Evolutionary conservation across 2,797 vertebrate species (phyloP).

Genomic region (Microchirus variegatus): DNA sequence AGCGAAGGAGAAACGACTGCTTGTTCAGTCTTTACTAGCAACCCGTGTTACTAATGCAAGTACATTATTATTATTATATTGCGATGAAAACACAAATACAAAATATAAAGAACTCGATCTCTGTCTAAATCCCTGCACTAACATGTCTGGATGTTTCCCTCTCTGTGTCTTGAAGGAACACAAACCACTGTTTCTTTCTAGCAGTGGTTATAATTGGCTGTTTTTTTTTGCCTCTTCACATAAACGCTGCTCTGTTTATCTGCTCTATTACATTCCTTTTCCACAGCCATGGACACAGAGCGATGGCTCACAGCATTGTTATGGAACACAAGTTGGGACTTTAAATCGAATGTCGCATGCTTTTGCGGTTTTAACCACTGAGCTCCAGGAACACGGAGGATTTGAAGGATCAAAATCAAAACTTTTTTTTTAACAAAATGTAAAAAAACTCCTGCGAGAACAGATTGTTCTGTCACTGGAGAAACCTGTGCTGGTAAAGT

Average conservation of each 20-base stretch:
- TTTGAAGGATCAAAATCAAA: constrained; percentile 31
- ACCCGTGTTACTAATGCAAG: too few relatives aligned
- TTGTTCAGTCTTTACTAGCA: too few relatives aligned
- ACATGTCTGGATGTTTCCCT: not conserved
- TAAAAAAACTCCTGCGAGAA: constrained; percentile 32
- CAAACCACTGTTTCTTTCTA: constrained; percentile 2
- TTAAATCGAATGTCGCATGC: constrained; percentile 12
- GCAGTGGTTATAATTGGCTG: constrained; percentile 40
- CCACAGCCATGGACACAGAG: constrained; percentile 22
- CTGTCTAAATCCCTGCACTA: too few relatives aligned
- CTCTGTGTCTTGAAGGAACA: not conserved
- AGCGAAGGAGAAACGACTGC: too few relatives aligned
- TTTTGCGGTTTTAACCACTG: not conserved
- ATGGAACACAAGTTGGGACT: not conserved
- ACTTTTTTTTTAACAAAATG: constrained; percentile 36
- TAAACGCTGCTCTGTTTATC: constrained; percentile 33
- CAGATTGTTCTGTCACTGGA: constrained; percentile 56
- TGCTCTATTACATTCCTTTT: constrained; percentile 26
- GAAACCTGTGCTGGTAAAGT: constrained; percentile 27
- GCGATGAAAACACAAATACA: too few relatives aligned
- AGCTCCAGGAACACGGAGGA: not conserved
- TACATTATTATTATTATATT: too few relatives aligned
- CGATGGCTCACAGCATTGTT: constrained; percentile 30
- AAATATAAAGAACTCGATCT: too few relatives aligned
- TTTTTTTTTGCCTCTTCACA: constrained; percentile 29